Evolutionary conservation across 2,888 invertebrate species (phyloP), one percentile per base, ranked within the genome.

Genomic region (Eupsilia transversa): DNA sequence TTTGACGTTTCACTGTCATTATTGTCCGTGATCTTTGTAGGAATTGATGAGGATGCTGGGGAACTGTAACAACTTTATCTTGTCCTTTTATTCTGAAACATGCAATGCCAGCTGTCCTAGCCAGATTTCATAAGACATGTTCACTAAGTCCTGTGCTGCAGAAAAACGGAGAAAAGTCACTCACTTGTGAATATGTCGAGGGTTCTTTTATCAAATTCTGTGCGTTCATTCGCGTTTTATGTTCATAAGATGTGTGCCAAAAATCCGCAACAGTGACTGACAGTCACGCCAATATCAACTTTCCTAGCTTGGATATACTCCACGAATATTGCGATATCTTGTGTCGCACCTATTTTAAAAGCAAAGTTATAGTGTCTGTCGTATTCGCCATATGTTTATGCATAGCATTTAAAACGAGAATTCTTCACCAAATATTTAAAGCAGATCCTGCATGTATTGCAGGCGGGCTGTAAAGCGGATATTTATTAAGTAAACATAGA

Each of bases 1-100:
- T 80, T 84, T 73, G 87, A 82, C 70, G 35, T 57, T 74, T 74
- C 61, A 74, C 71, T 79, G 78, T 72, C 81, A 80, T 71, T 73
- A 41, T 46, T 66, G 60, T 67, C 43, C 56, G 30, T 72, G 52
- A n/a, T 56, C 54, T 35, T 65, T 65, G 35, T 65, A 20, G n/a
- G 35, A 54, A 78, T 54, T 65, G 35, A 46, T 64, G 52, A 69
- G 49, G 57, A 79, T 64, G 14, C 49, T 54, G 56, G n/a, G 17
- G n/a, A 12, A 9, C 5, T 66, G 0, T 33, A 33, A 41, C 23
- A 56, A 30, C 3, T 43, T 23, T 35, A 6, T 27, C 10, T n/a
- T 54, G 0, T 33, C 2, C 0, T 27, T 74, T 67, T 77, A 33
- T 2, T n/a, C 20, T 17, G 14, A 23, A 27, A 38, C n/a, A 4